These are phyloP conservation scores for Telenomus remus DNA, from an alignment of 1,140 invertebrate genomes.

Conservation along the genomic window DNA sequence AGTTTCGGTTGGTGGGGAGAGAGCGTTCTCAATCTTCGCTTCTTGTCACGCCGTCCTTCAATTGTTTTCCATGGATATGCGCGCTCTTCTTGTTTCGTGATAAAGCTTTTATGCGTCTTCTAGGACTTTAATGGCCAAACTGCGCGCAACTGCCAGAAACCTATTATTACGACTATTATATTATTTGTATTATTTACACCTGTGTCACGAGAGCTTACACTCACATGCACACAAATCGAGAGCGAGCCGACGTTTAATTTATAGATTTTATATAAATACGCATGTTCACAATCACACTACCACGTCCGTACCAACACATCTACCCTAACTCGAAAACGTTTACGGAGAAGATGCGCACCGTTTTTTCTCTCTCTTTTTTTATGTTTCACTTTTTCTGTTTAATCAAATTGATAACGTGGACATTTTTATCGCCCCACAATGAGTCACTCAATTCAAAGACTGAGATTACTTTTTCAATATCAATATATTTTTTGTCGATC, in stretches of 20 bases:
- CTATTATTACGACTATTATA: conserved; percentile 47
- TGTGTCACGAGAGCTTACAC: conserved; percentile 32
- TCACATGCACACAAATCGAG: conserved; percentile 11
- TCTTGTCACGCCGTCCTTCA: conserved; percentile 57
- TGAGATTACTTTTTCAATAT: no score
- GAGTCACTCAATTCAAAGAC: no score
- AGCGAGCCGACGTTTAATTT: conserved; percentile 44
- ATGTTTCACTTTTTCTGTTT: no score
- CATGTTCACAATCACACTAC: conserved; percentile 32
- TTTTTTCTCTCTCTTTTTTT: no score
- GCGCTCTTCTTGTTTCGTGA: conserved; percentile 51
- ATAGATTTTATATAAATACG: conserved; percentile 51
- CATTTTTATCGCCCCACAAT: no score
- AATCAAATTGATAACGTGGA: no score
- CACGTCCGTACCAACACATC: conserved; percentile 13
- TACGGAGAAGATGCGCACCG: conserved; percentile 38
- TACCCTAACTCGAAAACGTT: conserved; percentile 7
- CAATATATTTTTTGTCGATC: no score
- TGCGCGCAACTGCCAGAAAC: conserved; percentile 53
- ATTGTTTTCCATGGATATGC: conserved; percentile 62
- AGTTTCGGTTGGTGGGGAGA: conserved; percentile 41
- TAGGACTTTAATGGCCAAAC: conserved; percentile 46
- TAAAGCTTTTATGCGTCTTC: conserved; percentile 54
- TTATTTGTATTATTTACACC: conserved; percentile 54
- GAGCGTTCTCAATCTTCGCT: conserved; percentile 39